phyloP scores from a whole-genome alignment of 2,113 vertebrate species.

The Aptenodytes forsteri region DNA sequence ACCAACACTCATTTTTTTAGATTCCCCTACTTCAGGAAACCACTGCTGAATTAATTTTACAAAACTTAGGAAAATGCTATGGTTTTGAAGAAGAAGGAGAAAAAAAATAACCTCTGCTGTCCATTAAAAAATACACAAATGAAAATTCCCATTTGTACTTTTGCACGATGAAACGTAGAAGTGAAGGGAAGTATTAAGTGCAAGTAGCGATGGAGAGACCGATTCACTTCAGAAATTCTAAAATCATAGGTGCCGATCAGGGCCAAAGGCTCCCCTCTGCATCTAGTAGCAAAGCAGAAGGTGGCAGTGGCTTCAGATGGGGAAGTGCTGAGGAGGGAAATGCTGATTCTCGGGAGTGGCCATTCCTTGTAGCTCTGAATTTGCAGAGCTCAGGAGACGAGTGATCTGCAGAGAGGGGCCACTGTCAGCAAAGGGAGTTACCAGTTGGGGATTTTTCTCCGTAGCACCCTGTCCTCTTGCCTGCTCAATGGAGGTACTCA shows the following conservation, averaged over 20 bases:
- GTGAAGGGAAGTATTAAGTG: not conserved
- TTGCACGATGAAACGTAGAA: not conserved
- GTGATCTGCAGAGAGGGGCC: not conserved
- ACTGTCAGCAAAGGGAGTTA: not conserved
- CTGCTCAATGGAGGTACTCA: not conserved
- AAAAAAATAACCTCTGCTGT: not conserved
- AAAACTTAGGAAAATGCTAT: not conserved
- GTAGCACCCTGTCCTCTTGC: not conserved
- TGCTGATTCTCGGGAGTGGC: not conserved
- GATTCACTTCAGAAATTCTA: not conserved
- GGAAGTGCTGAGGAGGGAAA: not conserved
- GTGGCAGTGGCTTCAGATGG: fast-evolving
- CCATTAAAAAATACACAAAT: not conserved
- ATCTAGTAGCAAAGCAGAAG: not conserved
- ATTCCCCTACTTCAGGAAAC: not conserved
- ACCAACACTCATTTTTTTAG: fast-evolving
- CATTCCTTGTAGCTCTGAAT: not conserved
- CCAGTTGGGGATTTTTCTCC: not conserved
- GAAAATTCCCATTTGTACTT: not conserved
- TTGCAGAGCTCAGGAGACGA: not conserved
- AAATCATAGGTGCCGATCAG: not conserved
- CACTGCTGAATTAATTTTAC: not conserved
- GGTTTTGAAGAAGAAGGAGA: not conserved
- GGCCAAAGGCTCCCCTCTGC: not conserved
- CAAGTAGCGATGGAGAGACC: fast-evolving